phyloP scores from a whole-genome alignment of 1,140 invertebrate genomes.

The Tetraneura akinire region DNA sequence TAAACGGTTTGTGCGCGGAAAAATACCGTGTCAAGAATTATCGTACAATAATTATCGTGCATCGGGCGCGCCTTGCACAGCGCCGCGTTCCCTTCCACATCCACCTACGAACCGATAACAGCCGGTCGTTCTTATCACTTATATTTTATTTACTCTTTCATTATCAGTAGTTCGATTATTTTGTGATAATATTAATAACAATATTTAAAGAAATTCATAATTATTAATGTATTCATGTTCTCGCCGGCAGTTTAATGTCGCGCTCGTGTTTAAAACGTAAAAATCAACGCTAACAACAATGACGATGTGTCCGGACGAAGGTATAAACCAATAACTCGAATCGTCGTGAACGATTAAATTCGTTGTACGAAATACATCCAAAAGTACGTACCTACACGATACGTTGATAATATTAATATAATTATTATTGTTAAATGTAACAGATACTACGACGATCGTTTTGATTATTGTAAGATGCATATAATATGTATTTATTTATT shows the following conservation, averaged over 20 bases:
- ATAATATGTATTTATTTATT: too few relatives aligned
- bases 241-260: neutral
- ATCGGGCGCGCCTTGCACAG: neutral
- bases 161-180: neutral
- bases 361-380: neutral
- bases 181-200: neutral
- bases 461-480: neutral
- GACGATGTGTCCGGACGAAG: too few relatives aligned
- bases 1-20: neutral
- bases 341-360: neutral
- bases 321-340: too few relatives aligned
- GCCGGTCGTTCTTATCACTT: slow-evolving; percentile 6
- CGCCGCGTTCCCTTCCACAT: neutral
- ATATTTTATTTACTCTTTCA: neutral
- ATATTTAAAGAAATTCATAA: too few relatives aligned
- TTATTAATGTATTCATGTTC: too few relatives aligned
- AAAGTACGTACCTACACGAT: too few relatives aligned
- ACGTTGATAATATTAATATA: neutral
- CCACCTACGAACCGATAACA: neutral
- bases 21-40: neutral
- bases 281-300: too few relatives aligned
- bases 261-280: neutral
- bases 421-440: neutral
- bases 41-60: slow-evolving; percentile 6
- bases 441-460: neutral